Evolutionary conservation across 2,113 vertebrate species (phyloP), one percentile per base, ranked within the genome.

Genomic region (Carassius gibelio): DNA sequence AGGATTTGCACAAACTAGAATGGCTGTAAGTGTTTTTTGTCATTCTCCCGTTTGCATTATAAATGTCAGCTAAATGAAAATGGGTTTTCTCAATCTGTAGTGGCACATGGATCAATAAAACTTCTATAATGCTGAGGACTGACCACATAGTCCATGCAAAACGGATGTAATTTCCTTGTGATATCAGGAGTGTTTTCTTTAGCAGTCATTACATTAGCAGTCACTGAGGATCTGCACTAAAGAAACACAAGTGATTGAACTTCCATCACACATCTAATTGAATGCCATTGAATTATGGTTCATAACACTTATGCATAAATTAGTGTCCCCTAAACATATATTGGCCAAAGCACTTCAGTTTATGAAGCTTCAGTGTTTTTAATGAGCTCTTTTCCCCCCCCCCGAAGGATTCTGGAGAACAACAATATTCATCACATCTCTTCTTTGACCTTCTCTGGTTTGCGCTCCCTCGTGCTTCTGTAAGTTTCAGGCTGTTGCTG

Each of bases 401-500:
- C 91, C 93, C 91, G 30, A 86, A 99, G 98, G 89, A 95, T 99
- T 89, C 94, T 99, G 87, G 97, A 99, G 94, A 97, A 98, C 90
- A 99, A 99, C 91, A 95, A 93, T 83, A 96, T 99, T 91, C 96
- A 90, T 89, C 94, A 94, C 72, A 95, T 99, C 82, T 97, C 95
- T n/a, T 92, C 97, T 30, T 88, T 93, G 88, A 96, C 96, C 21
- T 99, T 99, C 92, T 95, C 96, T 8, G 97, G 98, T 82, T 93
- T 99, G 75, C 95, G 94, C 91, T 99, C 97, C 1, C 95, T 99
- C 50, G 96, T 98, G 89, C 93, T 99, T 78, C 90, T 99, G 97
- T 98, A 94, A 98, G 97, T 97, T 92, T 69, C 45, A 45, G 11
- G 21, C 55, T 86, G 17, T 64, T 75, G 26, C 84, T 76, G 13